A percentile compares a stretch with the other conserved stretches of the same genome.
phyloP scores from a whole-genome alignment of 2,113 vertebrate genomes.

The Daubentonia madagascariensis region DNA sequence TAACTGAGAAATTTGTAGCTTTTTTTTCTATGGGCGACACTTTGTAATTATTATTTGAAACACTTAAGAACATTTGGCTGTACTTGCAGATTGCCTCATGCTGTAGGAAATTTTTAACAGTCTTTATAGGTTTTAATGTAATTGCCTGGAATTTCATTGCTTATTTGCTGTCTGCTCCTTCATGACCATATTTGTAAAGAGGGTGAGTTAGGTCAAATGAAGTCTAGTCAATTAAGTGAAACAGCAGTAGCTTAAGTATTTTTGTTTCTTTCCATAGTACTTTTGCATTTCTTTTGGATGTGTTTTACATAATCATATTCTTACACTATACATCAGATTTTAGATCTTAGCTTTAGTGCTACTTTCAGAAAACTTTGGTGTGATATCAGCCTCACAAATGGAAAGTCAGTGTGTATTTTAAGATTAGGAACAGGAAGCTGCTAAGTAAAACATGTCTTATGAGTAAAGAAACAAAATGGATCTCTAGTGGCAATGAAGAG shows the following conservation, averaged over 20 bases:
- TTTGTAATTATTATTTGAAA: conserved; percentile 31
- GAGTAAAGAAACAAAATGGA: conserved; percentile 34
- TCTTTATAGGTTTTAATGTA: background rate
- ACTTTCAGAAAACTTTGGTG: conserved; percentile 38
- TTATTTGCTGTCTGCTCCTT: conserved; percentile 36
- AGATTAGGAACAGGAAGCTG: conserved; percentile 51
- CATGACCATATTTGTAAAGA: background rate
- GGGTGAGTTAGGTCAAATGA: background rate
- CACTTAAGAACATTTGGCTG: background rate
- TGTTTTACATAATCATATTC: conserved; percentile 29
- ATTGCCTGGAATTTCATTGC: background rate
- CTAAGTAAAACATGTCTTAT: background rate
- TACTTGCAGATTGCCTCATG: background rate
- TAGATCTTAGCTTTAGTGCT: conserved; percentile 37
- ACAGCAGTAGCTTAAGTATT: background rate
- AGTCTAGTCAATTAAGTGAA: background rate
- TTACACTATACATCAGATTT: conserved; percentile 10
- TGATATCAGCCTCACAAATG: conserved; percentile 27
- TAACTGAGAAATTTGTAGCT: background rate
- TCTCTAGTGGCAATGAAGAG: background rate
- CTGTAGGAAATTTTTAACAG: background rate
- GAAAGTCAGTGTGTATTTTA: conserved; percentile 42
- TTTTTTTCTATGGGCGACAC: background rate
- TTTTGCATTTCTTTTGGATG: conserved; percentile 13
- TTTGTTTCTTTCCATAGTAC: background rate